Conservation (phyloP, 2,797 vertebrate species). For the Bradypus variegatus region DNA sequence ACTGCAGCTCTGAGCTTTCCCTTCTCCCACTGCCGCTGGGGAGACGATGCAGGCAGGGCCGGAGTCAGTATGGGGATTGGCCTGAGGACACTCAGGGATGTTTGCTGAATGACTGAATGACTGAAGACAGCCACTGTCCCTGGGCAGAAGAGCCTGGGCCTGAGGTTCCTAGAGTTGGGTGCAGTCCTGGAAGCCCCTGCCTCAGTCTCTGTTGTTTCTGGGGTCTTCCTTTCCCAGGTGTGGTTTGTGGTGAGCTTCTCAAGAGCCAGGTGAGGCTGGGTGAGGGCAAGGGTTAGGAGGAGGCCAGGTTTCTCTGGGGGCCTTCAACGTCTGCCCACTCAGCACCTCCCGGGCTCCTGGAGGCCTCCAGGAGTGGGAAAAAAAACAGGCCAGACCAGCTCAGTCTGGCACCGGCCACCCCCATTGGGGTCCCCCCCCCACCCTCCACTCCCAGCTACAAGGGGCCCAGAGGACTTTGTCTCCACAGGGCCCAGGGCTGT, state of each 20-base stretch:
- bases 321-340: neutral
- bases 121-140: neutral
- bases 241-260: neutral
- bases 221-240: neutral
- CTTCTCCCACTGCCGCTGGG: neutral
- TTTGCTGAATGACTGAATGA: neutral
- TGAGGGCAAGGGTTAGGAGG: neutral
- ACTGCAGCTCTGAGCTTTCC: neutral
- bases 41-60: neutral
- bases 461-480: constrained; percentile 58
- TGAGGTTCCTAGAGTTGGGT: neutral
- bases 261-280: neutral
- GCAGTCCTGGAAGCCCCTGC: neutral
- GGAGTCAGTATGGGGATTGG: neutral
- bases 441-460: neutral
- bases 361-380: constrained; percentile 12
- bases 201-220: neutral
- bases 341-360: neutral
- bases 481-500: constrained; percentile 30
- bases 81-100: neutral
- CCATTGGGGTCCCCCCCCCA: neutral
- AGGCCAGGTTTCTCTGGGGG: neutral
- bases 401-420: constrained; percentile 35
- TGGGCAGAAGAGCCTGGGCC: neutral
- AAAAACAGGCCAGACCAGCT: constrained; percentile 64